Evolutionary conservation across 2,888 invertebrate genomes (phyloP).

Genomic region (Hirudinaria manillensis): DNA sequence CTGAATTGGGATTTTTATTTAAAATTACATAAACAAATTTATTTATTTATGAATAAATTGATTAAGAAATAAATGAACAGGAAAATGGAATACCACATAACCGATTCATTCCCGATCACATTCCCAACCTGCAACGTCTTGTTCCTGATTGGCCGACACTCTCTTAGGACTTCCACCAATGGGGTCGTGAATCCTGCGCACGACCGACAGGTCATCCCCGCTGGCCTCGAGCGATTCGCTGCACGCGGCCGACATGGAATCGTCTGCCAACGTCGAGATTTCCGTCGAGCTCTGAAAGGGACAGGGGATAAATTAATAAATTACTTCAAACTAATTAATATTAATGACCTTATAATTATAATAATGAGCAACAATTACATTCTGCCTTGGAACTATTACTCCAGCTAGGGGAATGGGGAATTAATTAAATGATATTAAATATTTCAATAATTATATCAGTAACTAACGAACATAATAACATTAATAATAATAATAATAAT

Average conservation of each 20-base stretch:
- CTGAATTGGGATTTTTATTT: background rate
- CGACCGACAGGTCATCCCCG: conserved; percentile 11
- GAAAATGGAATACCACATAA: too few species aligned
- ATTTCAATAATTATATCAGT: background rate
- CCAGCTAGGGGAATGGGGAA: background rate
- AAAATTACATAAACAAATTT: background rate
- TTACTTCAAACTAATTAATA: background rate
- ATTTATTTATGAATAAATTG: background rate
- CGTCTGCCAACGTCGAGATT: conserved; percentile 5
- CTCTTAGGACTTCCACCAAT: background rate
- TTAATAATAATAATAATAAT: too few species aligned
- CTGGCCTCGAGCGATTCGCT: conserved; percentile 1
- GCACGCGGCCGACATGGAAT: conserved; percentile 8
- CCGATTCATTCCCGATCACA: too few species aligned
- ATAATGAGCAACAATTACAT: conserved; percentile 8
- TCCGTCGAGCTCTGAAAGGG: conserved; percentile 15
- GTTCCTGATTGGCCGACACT: conserved; percentile 1
- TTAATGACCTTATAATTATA: background rate
- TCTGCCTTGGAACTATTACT: too few species aligned
- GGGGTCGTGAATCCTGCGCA: conserved; percentile 11
- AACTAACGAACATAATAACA: background rate
- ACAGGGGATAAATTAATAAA: background rate
- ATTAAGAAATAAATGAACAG: background rate
- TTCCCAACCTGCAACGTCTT: conserved; percentile 1
- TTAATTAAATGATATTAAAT: conserved; percentile 4